These are phyloP conservation scores for Sycophila texana DNA, from an alignment of 2,888 invertebrate genomes.

Conservation along the genomic window DNA sequence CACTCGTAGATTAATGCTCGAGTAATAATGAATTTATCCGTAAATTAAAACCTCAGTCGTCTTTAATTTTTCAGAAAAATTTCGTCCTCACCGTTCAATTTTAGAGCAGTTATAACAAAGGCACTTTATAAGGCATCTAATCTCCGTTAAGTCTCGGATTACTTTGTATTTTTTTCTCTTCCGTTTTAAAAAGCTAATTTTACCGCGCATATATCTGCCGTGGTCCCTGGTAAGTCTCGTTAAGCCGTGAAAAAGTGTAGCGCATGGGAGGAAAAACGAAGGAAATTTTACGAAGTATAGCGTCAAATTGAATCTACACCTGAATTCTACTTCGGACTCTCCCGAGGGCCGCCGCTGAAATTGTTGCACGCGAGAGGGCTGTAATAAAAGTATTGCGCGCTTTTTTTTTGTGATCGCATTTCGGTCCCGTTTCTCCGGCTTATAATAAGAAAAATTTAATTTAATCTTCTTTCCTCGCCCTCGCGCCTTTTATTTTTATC, in stretches of 20 bases:
- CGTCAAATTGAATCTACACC: conserved; percentile 47
- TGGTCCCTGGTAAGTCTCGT: no score
- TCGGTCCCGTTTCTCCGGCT: background rate
- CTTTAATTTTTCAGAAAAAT: no score
- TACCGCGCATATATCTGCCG: no score
- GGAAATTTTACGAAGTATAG: conserved; percentile 21
- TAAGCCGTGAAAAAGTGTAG: background rate
- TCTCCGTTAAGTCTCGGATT: no score
- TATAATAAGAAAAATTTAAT: conserved; percentile 32
- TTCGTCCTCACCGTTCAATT: no score
- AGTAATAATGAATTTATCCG: no score
- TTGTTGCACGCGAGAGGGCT: conserved; percentile 44
- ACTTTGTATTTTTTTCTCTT: no score
- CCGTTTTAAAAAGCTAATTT: no score
- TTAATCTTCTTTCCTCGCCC: conserved; percentile 4
- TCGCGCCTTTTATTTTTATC: conserved; percentile 21
- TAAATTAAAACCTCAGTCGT: no score
- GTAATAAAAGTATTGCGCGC: conserved; percentile 36
- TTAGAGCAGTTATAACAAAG: background rate
- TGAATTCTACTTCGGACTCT: conserved; percentile 38
- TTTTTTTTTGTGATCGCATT: background rate
- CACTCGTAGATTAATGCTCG: no score
- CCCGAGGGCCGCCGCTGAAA: conserved; percentile 23
- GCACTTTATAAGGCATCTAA: no score
- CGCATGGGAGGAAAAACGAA: conserved; percentile 7